Percentiles rank a stretch among this genome's conserved stretches.
Evolutionary conservation across 1,140 invertebrate genomes (phyloP).

Genomic region (Ostrea edulis): DNA sequence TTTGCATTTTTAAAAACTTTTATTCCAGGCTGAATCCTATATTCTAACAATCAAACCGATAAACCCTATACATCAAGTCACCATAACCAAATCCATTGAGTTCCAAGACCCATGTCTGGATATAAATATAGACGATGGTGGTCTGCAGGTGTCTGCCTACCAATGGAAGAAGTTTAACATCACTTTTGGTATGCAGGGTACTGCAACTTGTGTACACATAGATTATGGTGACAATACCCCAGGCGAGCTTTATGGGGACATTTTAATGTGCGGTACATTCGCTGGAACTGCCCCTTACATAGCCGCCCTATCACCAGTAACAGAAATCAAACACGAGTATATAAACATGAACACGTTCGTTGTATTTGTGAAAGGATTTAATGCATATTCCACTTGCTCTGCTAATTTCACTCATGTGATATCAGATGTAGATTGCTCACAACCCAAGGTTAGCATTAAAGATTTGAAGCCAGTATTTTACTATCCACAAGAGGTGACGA

Average conservation of each 20-base stretch:
- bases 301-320: constrained; percentile 45
- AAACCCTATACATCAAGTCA: constrained; percentile 55
- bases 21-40: constrained; percentile 64
- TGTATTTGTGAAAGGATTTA: constrained; percentile 69
- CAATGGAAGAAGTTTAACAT: constrained; percentile 68
- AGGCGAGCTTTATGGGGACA: constrained; percentile 52
- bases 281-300: constrained; percentile 56
- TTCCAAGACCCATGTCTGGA: constrained; percentile 54
- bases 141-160: constrained; percentile 45
- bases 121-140: constrained; percentile 41
- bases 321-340: constrained; percentile 66
- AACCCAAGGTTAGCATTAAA: constrained; percentile 74
- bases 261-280: constrained; percentile 46
- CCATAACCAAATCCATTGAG: constrained; percentile 40
- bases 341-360: constrained; percentile 66
- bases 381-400: constrained; percentile 67
- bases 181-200: constrained; percentile 70
- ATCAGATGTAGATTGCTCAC: constrained; percentile 71
- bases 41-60: constrained; percentile 58
- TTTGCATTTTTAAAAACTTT: neutral
- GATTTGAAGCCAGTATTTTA: constrained; percentile 62
- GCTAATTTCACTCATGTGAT: constrained; percentile 63
- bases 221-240: constrained; percentile 75
- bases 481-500: constrained; percentile 58
- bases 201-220: constrained; percentile 76